Percentiles rank a stretch among this genome's conserved stretches.
Evolutionary conservation across 1,140 invertebrate genomes (phyloP).

Genomic region (Cydia strobilella): DNA sequence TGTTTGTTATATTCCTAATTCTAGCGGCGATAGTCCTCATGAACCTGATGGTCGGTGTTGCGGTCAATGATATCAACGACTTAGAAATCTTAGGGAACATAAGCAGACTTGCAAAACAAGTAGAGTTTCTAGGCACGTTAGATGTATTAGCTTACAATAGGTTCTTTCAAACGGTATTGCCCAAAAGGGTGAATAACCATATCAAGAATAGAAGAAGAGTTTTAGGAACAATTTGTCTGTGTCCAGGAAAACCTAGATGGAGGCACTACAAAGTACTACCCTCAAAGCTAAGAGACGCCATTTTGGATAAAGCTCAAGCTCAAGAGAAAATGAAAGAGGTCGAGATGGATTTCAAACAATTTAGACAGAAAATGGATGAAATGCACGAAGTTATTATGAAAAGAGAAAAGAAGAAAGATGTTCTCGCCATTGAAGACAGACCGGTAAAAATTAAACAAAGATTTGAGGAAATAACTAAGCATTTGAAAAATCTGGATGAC

Average conservation of each 20-base stretch:
- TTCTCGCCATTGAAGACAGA: slow-evolving; percentile 40
- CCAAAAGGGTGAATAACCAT: slow-evolving; percentile 51
- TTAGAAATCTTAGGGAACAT: slow-evolving; percentile 80
- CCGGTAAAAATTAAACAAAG: slow-evolving; percentile 41
- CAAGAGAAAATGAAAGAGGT: slow-evolving; percentile 62
- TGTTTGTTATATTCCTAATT: slow-evolving; percentile 82
- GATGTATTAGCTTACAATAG: slow-evolving; percentile 69
- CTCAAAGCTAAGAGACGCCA: slow-evolving; percentile 57
- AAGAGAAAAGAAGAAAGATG: slow-evolving; percentile 38
- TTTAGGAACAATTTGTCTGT: slow-evolving; percentile 48
- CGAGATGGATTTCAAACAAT: slow-evolving; percentile 49
- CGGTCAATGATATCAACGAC: slow-evolving; percentile 83
- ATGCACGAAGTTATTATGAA: slow-evolving; percentile 58
- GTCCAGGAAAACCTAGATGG: slow-evolving; percentile 64
- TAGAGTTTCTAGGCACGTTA: slow-evolving; percentile 72
- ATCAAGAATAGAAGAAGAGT: slow-evolving; percentile 63
- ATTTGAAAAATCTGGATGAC: slow-evolving; percentile 56
- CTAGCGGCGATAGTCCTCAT: slow-evolving; percentile 84
- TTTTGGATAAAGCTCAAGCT: slow-evolving; percentile 61
- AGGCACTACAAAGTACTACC: slow-evolving; percentile 58
- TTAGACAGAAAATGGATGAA: slow-evolving; percentile 57
- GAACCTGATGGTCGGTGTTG: slow-evolving; percentile 83
- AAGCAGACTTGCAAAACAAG: slow-evolving; percentile 71
- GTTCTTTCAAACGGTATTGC: slow-evolving; percentile 57
- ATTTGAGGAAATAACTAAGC: slow-evolving; percentile 55